phyloP scores from a whole-genome alignment of 2,888 invertebrate genomes.

The Cerastoderma edule region DNA sequence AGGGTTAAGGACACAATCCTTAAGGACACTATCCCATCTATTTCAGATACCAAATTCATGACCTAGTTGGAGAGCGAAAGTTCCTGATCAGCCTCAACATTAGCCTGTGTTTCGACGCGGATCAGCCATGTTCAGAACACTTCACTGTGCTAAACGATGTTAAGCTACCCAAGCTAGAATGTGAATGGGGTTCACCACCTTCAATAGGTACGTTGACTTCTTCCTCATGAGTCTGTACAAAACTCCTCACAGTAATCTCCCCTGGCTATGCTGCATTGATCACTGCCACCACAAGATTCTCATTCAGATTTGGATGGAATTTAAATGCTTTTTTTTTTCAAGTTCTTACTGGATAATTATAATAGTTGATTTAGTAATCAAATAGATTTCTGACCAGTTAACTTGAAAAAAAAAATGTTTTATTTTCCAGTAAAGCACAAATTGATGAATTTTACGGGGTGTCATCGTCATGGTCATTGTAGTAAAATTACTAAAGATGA shows the following conservation, averaged over 20 bases:
- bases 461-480: no score
- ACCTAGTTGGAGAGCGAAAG: constrained; percentile 52
- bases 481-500: no score
- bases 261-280: no score
- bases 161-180: constrained; percentile 48
- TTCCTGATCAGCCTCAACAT: constrained; percentile 51
- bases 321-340: neutral
- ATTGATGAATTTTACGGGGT: no score
- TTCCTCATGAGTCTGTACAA: neutral
- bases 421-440: no score
- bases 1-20: neutral
- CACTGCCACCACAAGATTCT: no score
- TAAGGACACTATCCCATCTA: neutral
- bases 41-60: constrained; percentile 31
- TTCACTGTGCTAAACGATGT: constrained; percentile 33
- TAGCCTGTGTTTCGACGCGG: constrained; percentile 50
- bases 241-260: no score
- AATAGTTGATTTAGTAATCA: no score
- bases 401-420: no score
- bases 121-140: constrained; percentile 34
- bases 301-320: no score
- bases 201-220: neutral
- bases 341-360: no score
- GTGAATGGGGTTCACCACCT: constrained; percentile 42
- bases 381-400: no score